phyloP scores from a whole-genome alignment of 2,797 vertebrate species.

The Morelia viridis region DNA sequence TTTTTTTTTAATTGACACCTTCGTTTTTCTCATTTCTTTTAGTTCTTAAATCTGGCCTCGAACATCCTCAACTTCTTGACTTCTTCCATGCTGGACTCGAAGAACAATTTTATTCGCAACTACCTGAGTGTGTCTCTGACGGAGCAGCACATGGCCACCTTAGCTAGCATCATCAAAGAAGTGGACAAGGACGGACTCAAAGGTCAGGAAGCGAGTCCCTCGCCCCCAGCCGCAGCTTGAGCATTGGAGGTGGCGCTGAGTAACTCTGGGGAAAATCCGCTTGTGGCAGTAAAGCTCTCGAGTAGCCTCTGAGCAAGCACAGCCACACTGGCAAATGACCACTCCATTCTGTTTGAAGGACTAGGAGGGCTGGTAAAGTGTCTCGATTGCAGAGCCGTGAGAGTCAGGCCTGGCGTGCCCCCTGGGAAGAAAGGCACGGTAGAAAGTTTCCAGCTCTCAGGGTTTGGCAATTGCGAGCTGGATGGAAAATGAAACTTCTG shows the following conservation, averaged over 20 bases:
- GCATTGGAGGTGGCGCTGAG: neutral
- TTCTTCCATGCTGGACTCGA: conserved; percentile 95
- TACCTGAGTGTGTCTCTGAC: conserved; percentile 96
- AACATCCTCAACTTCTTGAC: conserved; percentile 98
- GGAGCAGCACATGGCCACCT: conserved; percentile 95
- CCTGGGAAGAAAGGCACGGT: neutral
- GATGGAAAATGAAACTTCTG: no score
- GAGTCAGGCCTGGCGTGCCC: neutral
- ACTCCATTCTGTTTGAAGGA: neutral
- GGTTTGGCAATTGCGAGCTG: no score
- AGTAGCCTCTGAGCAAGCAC: no score
- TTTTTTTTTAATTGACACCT: neutral
- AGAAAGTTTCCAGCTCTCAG: neutral
- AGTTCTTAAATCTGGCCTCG: conserved; percentile 95
- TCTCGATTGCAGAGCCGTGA: neutral
- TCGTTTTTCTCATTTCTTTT: conserved; percentile 27
- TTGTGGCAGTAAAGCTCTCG: no score
- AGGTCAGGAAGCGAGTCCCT: conserved; percentile 73
- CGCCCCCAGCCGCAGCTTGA: fast-evolving
- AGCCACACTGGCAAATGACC: neutral
- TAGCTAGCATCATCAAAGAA: conserved; percentile 98
- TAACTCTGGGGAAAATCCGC: neutral
- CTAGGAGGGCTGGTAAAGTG: no score
- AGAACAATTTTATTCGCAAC: conserved; percentile 98
- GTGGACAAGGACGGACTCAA: conserved; percentile 97